phyloP scores from a whole-genome alignment of 2,888 invertebrate species.

The Drosophila nigricruria region DNA sequence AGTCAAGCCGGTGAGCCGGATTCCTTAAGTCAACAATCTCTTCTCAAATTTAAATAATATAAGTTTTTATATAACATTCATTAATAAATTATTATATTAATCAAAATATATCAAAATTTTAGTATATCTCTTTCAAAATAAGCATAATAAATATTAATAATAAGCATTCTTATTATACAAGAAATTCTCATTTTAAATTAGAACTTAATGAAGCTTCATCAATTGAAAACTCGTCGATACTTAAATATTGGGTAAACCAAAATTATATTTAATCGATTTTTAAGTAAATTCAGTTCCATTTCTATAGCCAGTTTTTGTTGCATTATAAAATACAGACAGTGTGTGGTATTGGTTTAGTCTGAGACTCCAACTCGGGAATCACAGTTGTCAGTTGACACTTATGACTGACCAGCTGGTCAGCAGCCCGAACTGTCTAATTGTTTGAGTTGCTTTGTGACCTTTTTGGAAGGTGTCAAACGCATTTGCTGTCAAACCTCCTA shows the following conservation, averaged over 20 bases:
- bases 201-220: neutral
- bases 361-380: conserved; percentile 25
- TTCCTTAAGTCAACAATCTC: neutral
- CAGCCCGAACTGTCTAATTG: conserved; percentile 63
- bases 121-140: too few relatives aligned
- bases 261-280: neutral
- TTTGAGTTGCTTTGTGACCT: conserved; percentile 63
- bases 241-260: neutral
- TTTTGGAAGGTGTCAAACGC: conserved; percentile 77
- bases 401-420: conserved; percentile 52
- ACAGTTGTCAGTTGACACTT: conserved; percentile 43
- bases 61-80: too few relatives aligned
- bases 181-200: too few relatives aligned
- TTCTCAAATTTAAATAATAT: too few relatives aligned
- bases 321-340: conserved; percentile 6
- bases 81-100: too few relatives aligned
- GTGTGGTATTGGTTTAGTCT: conserved; percentile 7
- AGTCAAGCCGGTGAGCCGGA: too few relatives aligned
- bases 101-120: too few relatives aligned
- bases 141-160: too few relatives aligned
- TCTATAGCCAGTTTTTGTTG: conserved; percentile 19
- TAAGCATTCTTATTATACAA: too few relatives aligned
- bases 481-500: conserved; percentile 59
- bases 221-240: neutral
- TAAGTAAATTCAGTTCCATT: neutral